phyloP scores from a whole-genome alignment of 2,888 invertebrate genomes.

The Cephus pygmeus region DNA sequence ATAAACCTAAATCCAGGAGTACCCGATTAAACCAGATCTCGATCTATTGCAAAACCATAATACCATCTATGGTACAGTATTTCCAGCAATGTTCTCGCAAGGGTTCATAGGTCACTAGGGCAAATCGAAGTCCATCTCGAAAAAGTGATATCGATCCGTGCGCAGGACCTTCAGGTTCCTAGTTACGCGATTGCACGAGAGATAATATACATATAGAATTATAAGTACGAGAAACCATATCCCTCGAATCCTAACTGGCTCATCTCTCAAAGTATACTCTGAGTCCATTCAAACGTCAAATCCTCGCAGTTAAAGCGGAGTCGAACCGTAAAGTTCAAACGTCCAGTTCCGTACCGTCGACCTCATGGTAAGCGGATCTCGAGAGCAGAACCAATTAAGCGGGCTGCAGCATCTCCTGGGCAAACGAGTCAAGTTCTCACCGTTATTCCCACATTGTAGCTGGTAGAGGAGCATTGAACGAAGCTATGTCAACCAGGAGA shows the following conservation, averaged over 20 bases:
- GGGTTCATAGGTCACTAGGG: neutral
- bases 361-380: neutral
- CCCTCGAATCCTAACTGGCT: neutral
- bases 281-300: neutral
- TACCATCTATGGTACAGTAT: neutral
- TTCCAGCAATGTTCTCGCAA: neutral
- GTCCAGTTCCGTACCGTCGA: neutral
- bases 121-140: neutral
- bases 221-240: neutral
- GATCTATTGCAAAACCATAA: neutral
- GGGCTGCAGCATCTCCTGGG: neutral
- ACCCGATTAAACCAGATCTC: neutral
- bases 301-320: neutral
- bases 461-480: neutral
- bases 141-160: neutral
- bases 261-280: neutral
- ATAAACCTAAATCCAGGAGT: neutral
- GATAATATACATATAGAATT: neutral
- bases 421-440: neutral
- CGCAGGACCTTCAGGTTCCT: neutral
- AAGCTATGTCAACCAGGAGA: slow-evolving; percentile 6
- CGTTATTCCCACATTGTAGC: neutral
- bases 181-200: neutral
- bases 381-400: neutral
- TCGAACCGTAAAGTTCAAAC: neutral